Conservation (phyloP, 2,113 vertebrate species). For the Pica pica region DNA sequence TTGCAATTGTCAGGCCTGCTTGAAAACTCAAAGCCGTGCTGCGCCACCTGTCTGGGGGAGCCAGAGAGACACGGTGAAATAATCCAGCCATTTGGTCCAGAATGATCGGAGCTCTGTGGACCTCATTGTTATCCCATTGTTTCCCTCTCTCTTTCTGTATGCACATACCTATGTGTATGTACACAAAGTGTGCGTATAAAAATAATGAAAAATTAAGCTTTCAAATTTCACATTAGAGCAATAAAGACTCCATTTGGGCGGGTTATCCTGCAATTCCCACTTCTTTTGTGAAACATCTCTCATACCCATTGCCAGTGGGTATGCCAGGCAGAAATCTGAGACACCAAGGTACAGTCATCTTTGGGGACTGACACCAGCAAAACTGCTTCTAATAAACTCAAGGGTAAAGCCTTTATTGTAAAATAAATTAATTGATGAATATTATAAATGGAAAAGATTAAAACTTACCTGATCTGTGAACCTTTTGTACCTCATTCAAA, state of each 20-base stretch:
- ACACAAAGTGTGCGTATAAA: background rate
- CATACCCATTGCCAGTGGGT: background rate
- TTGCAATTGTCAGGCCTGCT: background rate
- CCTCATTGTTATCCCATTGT: background rate
- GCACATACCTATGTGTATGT: background rate
- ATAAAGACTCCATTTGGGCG: background rate
- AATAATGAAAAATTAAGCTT: background rate
- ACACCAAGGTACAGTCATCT: rapidly evolving
- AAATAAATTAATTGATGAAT: background rate
- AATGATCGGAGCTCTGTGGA: background rate
- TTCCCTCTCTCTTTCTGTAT: background rate
- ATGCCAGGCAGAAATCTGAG: background rate
- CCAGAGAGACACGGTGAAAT: background rate
- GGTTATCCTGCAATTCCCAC: background rate
- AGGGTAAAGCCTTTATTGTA: background rate
- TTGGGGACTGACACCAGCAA: background rate
- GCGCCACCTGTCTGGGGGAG: background rate
- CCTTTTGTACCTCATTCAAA: background rate
- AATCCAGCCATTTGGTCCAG: background rate
- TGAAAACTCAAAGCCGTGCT: background rate
- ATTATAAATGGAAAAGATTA: background rate
- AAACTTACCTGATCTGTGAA: background rate
- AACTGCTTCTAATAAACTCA: background rate
- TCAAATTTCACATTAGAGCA: background rate
- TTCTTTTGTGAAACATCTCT: background rate